Evolutionary conservation across 2,113 vertebrate genomes (phyloP).

Genomic region (Isurus oxyrinchus): DNA sequence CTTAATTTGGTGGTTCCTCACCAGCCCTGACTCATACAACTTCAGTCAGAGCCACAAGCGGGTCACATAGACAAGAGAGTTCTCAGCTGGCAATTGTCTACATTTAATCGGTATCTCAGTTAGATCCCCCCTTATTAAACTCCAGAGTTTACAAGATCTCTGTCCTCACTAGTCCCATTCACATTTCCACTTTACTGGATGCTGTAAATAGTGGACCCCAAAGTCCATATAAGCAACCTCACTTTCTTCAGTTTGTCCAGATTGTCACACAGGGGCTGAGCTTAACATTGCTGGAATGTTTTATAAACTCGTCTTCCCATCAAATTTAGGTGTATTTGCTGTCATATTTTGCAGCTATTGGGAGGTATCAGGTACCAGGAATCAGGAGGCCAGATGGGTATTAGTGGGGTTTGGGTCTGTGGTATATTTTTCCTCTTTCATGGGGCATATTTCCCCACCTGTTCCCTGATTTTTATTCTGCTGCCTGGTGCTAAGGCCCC

Average conservation of each 20-base stretch:
- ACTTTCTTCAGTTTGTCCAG: not conserved
- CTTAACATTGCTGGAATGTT: not conserved
- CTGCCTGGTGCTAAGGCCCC: not conserved
- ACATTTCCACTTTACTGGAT: not conserved
- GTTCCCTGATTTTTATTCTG: not conserved
- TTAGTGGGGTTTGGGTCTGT: not conserved
- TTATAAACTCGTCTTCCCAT: not conserved
- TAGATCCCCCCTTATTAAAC: not conserved
- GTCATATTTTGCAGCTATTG: not conserved
- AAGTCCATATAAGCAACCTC: not conserved
- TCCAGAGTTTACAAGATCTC: not conserved
- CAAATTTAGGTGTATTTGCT: not conserved
- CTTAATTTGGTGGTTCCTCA: not conserved
- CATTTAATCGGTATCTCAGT: not conserved
- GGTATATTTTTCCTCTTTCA: not conserved
- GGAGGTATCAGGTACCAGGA: not conserved
- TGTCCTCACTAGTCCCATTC: not conserved
- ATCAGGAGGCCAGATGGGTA: not conserved
- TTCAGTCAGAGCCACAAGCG: not conserved
- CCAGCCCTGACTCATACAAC: not conserved
- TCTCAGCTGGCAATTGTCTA: not conserved
- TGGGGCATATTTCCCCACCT: not conserved
- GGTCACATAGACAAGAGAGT: not conserved
- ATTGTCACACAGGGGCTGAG: not conserved
- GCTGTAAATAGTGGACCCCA: not conserved